Percentiles rank a stretch among this genome's conserved stretches.
Conservation (phyloP, 2,113 vertebrate species). For the Crotalus viridis region DNA sequence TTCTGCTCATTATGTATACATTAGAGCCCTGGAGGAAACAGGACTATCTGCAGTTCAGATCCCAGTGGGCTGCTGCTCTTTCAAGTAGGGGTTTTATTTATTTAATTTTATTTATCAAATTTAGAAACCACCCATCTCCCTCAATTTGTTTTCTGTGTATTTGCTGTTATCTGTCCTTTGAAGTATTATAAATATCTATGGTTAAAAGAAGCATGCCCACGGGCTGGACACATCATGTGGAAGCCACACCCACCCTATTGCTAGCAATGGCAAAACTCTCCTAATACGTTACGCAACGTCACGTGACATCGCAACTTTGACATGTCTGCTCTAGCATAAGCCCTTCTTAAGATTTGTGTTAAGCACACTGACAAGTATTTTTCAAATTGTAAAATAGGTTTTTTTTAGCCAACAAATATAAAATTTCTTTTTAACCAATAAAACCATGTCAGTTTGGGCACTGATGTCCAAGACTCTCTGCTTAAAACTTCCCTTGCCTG, state of each 20-base stretch:
- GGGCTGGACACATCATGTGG: no score
- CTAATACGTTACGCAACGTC: no score
- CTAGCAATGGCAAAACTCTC: no score
- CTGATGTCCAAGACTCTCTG: neutral
- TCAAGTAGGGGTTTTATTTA: neutral
- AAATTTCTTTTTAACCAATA: neutral
- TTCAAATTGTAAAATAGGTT: neutral
- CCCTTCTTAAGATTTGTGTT: neutral
- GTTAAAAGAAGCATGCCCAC: neutral
- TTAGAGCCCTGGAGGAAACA: neutral
- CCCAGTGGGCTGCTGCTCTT: neutral
- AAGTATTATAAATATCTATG: neutral
- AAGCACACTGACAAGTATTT: neutral
- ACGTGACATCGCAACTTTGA: no score
- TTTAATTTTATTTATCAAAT: no score
- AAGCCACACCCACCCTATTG: no score
- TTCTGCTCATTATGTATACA: neutral
- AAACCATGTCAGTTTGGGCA: neutral
- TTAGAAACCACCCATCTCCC: no score
- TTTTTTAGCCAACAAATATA: neutral
- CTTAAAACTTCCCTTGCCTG: neutral
- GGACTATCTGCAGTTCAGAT: neutral
- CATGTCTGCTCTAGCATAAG: neutral
- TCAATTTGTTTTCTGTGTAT: no score
- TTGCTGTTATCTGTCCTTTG: no score